phyloP scores from a whole-genome alignment of 2,888 invertebrate species.

The Amblyjoppa fuscipennis region DNA sequence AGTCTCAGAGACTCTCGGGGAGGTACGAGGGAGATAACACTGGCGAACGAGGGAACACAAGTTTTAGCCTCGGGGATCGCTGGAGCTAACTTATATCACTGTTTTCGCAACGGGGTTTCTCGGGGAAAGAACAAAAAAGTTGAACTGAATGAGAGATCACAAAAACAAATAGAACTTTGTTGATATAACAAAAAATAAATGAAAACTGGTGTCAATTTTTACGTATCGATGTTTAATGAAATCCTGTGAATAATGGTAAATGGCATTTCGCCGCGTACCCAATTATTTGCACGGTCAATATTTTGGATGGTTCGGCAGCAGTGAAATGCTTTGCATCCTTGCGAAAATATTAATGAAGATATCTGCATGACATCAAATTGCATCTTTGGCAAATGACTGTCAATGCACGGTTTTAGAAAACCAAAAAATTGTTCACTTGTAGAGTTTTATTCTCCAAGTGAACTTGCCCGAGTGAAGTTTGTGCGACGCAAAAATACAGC shows the following conservation, averaged over 20 bases:
- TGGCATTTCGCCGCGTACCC: neutral
- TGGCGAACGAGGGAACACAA: constrained; percentile 36
- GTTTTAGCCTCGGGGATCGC: constrained; percentile 45
- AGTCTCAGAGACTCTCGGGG: constrained; percentile 22
- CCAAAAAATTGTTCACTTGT: too few species aligned
- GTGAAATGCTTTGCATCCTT: neutral
- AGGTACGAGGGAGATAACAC: constrained; percentile 41
- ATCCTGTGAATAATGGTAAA: neutral
- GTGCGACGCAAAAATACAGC: too few species aligned
- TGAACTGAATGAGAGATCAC: neutral
- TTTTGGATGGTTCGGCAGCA: neutral
- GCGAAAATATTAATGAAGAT: neutral
- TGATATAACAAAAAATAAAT: neutral
- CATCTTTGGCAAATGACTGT: too few species aligned
- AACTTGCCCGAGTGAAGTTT: too few species aligned
- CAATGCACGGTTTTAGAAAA: too few species aligned
- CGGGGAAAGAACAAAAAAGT: neutral
- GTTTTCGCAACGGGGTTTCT: constrained; percentile 18
- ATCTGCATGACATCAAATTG: too few species aligned
- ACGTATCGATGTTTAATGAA: neutral
- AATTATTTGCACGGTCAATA: neutral
- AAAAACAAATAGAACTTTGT: neutral
- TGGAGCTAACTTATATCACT: constrained; percentile 27
- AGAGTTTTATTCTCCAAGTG: too few species aligned
- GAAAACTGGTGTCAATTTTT: neutral